These are phyloP conservation scores for Psephotus haematonotus DNA, from an alignment of 2,113 vertebrate genomes.

Conservation along the genomic window DNA sequence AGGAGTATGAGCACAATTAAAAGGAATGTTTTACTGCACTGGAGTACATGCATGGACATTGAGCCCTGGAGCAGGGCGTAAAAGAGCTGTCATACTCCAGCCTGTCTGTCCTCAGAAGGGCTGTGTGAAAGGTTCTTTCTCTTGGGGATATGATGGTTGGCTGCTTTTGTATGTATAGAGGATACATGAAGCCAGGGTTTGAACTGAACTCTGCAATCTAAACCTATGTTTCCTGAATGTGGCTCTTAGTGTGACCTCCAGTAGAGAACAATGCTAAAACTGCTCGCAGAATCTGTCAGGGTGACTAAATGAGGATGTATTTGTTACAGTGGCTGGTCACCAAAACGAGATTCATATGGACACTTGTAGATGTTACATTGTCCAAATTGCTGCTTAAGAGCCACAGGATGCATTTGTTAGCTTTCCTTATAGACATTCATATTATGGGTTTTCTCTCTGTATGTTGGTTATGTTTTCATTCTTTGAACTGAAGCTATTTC, in stretches of 20 bases:
- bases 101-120: neutral
- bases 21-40: neutral
- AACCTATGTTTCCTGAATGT: neutral
- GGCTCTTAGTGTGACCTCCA: neutral
- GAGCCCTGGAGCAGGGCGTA: neutral
- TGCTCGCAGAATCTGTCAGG: neutral
- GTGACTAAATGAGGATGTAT: neutral
- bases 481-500: neutral
- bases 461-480: neutral
- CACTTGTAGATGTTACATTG: neutral
- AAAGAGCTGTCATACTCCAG: neutral
- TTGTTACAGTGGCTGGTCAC: neutral
- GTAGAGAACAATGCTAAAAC: neutral
- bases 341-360: neutral
- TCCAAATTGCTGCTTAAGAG: neutral
- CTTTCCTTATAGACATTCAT: neutral
- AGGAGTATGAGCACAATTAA: neutral
- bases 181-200: neutral
- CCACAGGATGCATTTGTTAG: neutral
- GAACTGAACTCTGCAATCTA: neutral
- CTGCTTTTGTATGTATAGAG: neutral
- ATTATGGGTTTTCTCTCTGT: neutral
- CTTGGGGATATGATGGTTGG: neutral
- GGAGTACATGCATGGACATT: rapidly evolving
- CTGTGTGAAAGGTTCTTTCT: neutral